Conservation (phyloP, 2,113 vertebrate species). For the Machaerirhynchus nigripectus region DNA sequence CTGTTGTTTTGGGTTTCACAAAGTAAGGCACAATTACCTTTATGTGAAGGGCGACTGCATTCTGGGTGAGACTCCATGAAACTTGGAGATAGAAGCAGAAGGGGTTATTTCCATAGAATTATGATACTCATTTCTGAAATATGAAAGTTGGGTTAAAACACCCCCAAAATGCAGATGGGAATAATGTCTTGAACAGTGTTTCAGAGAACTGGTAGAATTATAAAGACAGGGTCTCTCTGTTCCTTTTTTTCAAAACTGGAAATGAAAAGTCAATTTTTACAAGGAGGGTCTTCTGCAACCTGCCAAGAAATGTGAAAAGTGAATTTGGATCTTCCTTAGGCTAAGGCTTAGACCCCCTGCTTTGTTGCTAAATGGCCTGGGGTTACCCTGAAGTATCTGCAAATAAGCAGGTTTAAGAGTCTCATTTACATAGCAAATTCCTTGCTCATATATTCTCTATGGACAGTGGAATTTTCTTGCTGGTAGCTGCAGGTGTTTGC, state of each 20-base stretch:
- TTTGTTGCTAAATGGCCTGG: neutral
- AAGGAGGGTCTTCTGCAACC: neutral
- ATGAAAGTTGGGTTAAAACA: neutral
- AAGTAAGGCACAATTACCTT: neutral
- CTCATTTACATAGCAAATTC: neutral
- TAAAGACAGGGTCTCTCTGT: neutral
- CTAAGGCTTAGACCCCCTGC: rapidly evolving
- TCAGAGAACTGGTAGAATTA: neutral
- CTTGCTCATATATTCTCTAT: neutral
- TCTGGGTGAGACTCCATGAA: neutral
- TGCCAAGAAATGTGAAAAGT: neutral
- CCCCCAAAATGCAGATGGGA: neutral
- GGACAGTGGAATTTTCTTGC: neutral
- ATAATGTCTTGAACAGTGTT: neutral
- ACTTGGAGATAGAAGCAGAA: neutral
- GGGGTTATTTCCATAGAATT: neutral
- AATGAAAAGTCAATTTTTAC: neutral
- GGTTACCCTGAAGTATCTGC: neutral
- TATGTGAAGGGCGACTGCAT: neutral
- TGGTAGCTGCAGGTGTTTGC: neutral
- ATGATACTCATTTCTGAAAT: rapidly evolving
- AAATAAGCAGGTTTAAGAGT: neutral
- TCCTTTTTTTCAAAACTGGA: neutral
- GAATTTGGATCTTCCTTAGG: neutral
- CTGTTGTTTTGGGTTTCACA: neutral